phyloP scores from a whole-genome alignment of 2,888 invertebrate species.

The Callimorpha dominula region DNA sequence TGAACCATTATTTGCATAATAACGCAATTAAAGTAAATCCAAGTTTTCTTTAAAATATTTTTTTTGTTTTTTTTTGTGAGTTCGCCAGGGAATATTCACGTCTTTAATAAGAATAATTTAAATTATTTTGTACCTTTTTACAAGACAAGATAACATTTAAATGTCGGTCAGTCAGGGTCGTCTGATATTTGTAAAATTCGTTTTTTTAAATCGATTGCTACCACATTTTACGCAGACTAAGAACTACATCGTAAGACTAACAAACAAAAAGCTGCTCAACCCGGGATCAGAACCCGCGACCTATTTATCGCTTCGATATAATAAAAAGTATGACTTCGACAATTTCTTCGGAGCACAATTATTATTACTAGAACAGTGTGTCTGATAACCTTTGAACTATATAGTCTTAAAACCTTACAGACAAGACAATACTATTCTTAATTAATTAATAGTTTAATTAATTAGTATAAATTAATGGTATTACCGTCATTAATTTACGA shows the following conservation, averaged over 20 bases:
- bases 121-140: too few species aligned
- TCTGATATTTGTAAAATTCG: too few species aligned
- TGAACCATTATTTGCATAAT: too few species aligned
- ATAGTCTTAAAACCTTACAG: constrained; percentile 41
- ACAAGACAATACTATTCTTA: not conserved
- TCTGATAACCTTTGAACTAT: constrained; percentile 69
- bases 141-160: too few species aligned
- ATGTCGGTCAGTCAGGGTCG: too few species aligned
- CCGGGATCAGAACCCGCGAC: constrained; percentile 38
- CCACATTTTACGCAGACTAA: too few species aligned
- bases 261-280: constrained; percentile 17
- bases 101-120: too few species aligned
- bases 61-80: too few species aligned
- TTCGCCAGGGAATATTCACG: too few species aligned
- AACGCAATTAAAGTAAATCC: too few species aligned
- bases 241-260: not conserved
- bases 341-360: constrained; percentile 64
- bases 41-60: too few species aligned
- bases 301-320: constrained; percentile 55
- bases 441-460: not conserved
- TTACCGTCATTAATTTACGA: not conserved
- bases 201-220: too few species aligned
- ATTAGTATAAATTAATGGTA: not conserved
- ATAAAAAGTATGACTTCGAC: constrained; percentile 64
- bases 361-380: constrained; percentile 56